Conservation (phyloP, 2,888 invertebrate genomes). For the Magallana nippona region DNA sequence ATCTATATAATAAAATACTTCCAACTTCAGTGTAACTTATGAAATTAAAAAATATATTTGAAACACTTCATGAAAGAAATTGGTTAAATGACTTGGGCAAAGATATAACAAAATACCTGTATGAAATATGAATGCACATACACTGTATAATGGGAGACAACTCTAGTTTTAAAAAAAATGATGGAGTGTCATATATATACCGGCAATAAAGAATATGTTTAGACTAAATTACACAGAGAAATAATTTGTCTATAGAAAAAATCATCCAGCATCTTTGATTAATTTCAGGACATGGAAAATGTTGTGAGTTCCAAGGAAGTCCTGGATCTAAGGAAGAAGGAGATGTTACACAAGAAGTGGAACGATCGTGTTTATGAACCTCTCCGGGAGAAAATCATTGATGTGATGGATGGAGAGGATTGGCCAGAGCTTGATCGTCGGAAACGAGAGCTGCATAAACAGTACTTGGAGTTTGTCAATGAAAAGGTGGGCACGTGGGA, state of each 20-base stretch:
- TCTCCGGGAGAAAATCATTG: slow-evolving; percentile 71
- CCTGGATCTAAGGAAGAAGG: slow-evolving; percentile 73
- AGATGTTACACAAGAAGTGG: slow-evolving; percentile 78
- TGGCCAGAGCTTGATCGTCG: slow-evolving; percentile 71
- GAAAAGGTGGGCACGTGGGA: slow-evolving; percentile 69
- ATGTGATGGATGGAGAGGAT: slow-evolving; percentile 71
- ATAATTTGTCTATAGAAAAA: not conserved
- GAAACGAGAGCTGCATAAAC: slow-evolving; percentile 75
- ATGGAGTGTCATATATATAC: no score
- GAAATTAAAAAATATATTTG: no score
- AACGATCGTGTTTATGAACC: slow-evolving; percentile 76
- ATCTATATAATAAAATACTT: no score
- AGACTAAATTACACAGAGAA: not conserved
- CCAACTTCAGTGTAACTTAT: no score
- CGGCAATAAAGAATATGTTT: not conserved
- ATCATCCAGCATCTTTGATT: not conserved
- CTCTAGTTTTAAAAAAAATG: no score
- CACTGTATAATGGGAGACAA: no score
- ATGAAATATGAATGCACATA: no score
- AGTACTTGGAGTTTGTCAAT: slow-evolving; percentile 78
- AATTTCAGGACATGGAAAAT: slow-evolving; percentile 68
- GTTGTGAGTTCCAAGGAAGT: slow-evolving; percentile 66
- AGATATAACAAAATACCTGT: no score
- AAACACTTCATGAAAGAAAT: no score
- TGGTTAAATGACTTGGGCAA: no score